Base-by-base conservation (phyloP, 2,797 vertebrate species). In the Poeciliopsis turneri region DNA sequence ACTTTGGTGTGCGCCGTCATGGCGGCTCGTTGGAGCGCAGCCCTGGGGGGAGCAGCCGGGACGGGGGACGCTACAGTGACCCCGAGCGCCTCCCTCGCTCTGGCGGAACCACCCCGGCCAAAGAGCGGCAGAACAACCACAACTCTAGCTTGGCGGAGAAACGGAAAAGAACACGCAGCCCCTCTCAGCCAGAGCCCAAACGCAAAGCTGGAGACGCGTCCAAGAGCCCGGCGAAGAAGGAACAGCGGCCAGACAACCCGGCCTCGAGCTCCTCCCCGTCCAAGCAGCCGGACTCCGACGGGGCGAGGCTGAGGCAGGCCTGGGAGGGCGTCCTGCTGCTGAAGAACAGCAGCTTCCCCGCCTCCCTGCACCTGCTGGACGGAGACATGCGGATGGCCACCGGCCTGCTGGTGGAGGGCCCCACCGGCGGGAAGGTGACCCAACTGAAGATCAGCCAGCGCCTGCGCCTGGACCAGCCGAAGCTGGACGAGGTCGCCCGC, bases 361-460 rank as follows among this genome's bases (percentile, higher is more conserved):
- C 98, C 82, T 96, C 97, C n/a, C 97, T 99, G 96, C 97, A 98
- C 91, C 95, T 99, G 84, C 95, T 99, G 78, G 96, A 98, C 78
- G 98, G 98, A 8, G 97, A 99, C 90, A 89, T 97, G 68, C 93
- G 89, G 0, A 96, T 98, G 36, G 97, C 97, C 41, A 95, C 95
- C 88, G 93, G 96, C 81, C 97, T 99, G 73, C 96, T 99, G 0
- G 92, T 96, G 83, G 95, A 97, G 45, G 95, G 96, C 89, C 86
- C 97, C 9, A 94, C 95, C 0, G 96, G 97, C 1, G 96, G 95
- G 28, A 97, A 96, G 75, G 97, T 97, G 75, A 95, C 96, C 68
- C 97, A 99, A 92, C 95, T 99, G 85, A 99, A 99, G 96, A 99
- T 99, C 94, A 99, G 96, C 5, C 98, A 99, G 7, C 97, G 98